A percentile compares a stretch with the other conserved stretches of the same genome.
phyloP scores from a whole-genome alignment of 2,113 vertebrate genomes.

The Sapayoa aenigma region DNA sequence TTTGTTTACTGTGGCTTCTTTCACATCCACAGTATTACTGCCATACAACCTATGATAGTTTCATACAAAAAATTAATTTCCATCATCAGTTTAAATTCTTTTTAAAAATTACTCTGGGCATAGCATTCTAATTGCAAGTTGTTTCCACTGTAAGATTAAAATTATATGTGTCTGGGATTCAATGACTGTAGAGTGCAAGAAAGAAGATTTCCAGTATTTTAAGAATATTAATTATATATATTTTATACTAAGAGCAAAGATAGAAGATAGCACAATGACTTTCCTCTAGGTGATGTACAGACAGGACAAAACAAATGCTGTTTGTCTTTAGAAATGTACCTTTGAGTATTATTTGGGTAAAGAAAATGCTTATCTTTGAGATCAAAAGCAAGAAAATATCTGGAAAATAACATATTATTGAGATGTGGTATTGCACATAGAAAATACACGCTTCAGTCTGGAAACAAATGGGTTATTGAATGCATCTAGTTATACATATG shows the following conservation, averaged over 20 bases:
- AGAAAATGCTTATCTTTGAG: neutral
- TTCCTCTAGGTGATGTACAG: neutral
- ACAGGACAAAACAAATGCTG: neutral
- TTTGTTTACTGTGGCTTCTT: neutral
- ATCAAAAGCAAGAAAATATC: neutral
- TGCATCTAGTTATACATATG: neutral
- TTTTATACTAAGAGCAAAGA: neutral
- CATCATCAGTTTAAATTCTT: neutral
- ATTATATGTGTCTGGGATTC: neutral
- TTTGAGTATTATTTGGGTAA: neutral
- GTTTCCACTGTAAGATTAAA: neutral
- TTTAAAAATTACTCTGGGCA: neutral
- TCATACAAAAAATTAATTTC: neutral
- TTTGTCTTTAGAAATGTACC: neutral
- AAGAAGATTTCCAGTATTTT: neutral
- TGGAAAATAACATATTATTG: neutral
- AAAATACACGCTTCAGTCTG: neutral
- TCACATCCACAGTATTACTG: neutral
- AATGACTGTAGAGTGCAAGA: neutral
- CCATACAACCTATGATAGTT: neutral
- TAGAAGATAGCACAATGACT: neutral
- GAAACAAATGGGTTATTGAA: neutral
- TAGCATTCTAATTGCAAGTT: neutral
- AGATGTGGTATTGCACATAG: neutral
- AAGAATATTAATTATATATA: neutral